These are phyloP conservation scores for Saccostrea cuccullata DNA, from an alignment of 1,140 invertebrate species.

Conservation along the genomic window DNA sequence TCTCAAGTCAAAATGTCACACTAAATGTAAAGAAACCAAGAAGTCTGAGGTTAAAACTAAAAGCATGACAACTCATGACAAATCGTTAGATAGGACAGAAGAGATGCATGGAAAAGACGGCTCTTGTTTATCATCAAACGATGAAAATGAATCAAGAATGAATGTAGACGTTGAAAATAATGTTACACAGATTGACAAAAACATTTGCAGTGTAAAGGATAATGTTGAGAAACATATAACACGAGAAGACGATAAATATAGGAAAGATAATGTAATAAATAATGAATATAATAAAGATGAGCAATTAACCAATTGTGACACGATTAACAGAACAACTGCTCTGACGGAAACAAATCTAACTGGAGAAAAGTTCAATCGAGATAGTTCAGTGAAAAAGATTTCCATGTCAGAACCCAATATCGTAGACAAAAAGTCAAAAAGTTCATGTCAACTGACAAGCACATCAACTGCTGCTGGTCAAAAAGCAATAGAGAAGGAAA, in stretches of 20 bases:
- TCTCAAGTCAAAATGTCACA: background rate
- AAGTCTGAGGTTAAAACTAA: background rate
- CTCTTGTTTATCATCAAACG: background rate
- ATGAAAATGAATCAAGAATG: background rate
- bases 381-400: background rate
- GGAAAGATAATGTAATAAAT: background rate
- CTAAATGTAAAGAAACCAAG: background rate
- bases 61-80: background rate
- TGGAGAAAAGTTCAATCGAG: background rate
- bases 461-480: background rate
- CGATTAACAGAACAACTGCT: background rate
- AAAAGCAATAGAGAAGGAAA: background rate
- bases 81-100: background rate
- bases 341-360: background rate
- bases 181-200: background rate
- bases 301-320: background rate
- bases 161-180: background rate
- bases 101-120: background rate
- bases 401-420: background rate
- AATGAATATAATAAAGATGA: background rate
- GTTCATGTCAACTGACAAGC: background rate
- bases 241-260: background rate
- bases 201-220: background rate
- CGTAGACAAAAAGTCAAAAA: background rate
- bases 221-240: background rate